phyloP scores from a whole-genome alignment of 1,140 invertebrate species.

The Formica selysi region DNA sequence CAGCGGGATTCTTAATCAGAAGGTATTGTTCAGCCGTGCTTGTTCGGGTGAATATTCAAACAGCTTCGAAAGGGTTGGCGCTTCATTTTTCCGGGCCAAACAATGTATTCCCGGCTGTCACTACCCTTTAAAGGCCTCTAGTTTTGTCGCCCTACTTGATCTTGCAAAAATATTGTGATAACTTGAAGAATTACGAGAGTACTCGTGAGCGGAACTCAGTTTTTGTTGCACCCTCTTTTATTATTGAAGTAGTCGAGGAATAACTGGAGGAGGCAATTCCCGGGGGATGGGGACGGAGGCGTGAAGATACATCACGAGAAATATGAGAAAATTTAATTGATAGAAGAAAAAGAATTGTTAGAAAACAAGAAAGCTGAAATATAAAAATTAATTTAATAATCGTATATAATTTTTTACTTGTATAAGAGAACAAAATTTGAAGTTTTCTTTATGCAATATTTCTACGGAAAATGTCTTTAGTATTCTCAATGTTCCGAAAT shows the following conservation, averaged over 20 bases:
- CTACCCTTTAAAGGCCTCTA: background rate
- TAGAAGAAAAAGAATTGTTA: background rate
- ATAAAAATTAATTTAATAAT: background rate
- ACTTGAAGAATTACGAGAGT: conserved; percentile 65
- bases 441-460: background rate
- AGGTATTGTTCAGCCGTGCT: conserved; percentile 72
- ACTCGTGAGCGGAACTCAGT: conserved; percentile 17
- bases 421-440: background rate
- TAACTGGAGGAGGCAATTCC: background rate
- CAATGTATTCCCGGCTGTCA: conserved; percentile 49
- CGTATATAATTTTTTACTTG: background rate
- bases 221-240: conserved; percentile 56
- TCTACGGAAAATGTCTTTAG: background rate
- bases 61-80: conserved; percentile 78
- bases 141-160: conserved; percentile 58
- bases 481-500: background rate
- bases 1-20: conserved; percentile 76
- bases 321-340: background rate
- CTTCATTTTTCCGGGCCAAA: conserved; percentile 67
- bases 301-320: background rate
- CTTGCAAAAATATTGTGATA: conserved; percentile 77
- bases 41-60: conserved; percentile 81
- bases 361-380: background rate
- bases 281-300: background rate
- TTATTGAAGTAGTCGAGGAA: background rate